Percentiles rank a stretch among this genome's conserved stretches.
Conservation (phyloP, 2,797 vertebrate genomes). For the Nothura maculosa region DNA sequence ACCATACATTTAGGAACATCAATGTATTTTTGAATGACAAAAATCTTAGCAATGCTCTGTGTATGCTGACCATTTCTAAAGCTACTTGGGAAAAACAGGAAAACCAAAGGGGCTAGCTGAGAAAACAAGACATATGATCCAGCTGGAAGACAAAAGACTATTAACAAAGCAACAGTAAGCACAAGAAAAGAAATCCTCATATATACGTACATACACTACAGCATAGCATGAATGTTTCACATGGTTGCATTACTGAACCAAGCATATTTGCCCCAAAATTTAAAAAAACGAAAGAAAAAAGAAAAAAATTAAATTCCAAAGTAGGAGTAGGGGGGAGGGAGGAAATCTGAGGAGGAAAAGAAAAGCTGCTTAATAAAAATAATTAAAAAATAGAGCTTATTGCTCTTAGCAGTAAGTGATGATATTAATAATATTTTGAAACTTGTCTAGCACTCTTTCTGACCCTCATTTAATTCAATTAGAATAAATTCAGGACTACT, state of each 20-base stretch:
- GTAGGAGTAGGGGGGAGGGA: too few relatives aligned
- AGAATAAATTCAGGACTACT: conserved; percentile 45
- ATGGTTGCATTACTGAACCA: conserved; percentile 7
- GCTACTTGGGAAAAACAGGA: neutral
- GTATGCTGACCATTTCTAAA: neutral
- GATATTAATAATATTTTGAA: conserved; percentile 14
- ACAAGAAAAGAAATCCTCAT: conserved; percentile 37
- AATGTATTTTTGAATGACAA: conserved; percentile 69
- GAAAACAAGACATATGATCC: conserved; percentile 45
- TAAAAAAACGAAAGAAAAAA: neutral
- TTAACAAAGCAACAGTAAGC: conserved; percentile 11
- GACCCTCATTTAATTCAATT: conserved; percentile 60
- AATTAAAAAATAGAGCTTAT: accelerated
- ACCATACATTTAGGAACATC: conserved; percentile 57
- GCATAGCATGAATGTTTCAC: conserved; percentile 35
- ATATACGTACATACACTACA: conserved; percentile 20
- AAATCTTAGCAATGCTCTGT: conserved; percentile 15
- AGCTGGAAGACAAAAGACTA: conserved; percentile 37
- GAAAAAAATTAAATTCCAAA: neutral
- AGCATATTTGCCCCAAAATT: conserved; percentile 12
- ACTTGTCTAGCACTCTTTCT: conserved; percentile 14
- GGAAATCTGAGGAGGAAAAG: neutral
- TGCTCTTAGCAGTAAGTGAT: neutral
- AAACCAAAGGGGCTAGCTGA: conserved; percentile 48
- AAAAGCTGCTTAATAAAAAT: conserved; percentile 1